Base-by-base conservation (phyloP, 2,797 vertebrate genomes). In the Enteromius unitaeniatus region DNA sequence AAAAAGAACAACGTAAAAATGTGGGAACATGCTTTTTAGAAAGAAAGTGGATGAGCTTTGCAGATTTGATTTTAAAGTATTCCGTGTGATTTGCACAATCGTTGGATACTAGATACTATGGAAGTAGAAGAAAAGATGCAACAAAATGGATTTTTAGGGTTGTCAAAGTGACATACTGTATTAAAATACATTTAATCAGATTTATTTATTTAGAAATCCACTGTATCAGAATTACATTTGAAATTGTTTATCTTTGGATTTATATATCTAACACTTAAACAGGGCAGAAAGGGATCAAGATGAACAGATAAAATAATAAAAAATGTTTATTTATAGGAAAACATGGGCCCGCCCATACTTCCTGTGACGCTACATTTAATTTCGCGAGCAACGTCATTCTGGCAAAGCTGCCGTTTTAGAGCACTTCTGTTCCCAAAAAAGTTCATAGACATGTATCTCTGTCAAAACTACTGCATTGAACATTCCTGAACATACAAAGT, bases 21-120 rank as follows among this genome's bases (percentile, higher is more conserved):
- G 34, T 8, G 11, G 10, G 2, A 53, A n/a, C 28, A 13, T 40
- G 14, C 31, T 67, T 10, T 42, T 68, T 6, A 4, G 21, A 68
- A 68, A 34, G 34, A 65, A n/a, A 75, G 3, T n/a, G 21, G 26
- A 73, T 26, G 42, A 65, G 42, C 31, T 28, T 17, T n/a, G 31
- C 37, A 78, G 37, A 65, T 45, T 47, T 78, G 4, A n/a, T 34
- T 70, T 42, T 15, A 9, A 19, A 81, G 26, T 53, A 75, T 62
- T 28, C 26, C 26, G 49, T 13, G 47, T 47, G 49, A 76, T 45
- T n/a, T n/a, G 40, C 28, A 47, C 13, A 53, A 23, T 34, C 37
- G 37, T 11, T 75, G 19, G 3, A 75, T 53, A 31, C 11, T 53
- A 37, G 10, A 23, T 55, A 11, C 21, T 37, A 75, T 37, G 51